phyloP scores from a whole-genome alignment of 2,888 invertebrate genomes.

The Cotesia congregata region DNA sequence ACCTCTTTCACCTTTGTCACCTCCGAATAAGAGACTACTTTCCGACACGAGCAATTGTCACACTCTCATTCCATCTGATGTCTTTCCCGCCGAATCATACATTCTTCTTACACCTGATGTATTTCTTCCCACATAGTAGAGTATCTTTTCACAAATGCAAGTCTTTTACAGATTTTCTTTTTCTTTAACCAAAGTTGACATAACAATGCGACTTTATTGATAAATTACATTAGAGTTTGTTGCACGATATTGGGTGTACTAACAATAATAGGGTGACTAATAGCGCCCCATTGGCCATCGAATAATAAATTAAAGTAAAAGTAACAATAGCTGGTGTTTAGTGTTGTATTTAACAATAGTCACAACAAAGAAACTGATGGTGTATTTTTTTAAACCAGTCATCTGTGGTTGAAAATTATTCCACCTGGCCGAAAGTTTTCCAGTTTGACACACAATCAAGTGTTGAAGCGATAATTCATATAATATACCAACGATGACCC shows the following conservation, averaged over 20 bases:
- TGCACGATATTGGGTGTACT: no score
- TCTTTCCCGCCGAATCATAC: not conserved
- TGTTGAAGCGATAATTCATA: slow-evolving; percentile 63
- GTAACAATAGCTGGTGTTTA: slow-evolving; percentile 21
- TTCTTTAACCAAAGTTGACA: no score
- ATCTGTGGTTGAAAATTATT: slow-evolving; percentile 56
- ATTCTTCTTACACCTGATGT: not conserved
- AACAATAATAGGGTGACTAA: no score
- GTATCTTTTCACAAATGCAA: no score
- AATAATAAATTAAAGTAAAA: not conserved
- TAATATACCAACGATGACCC: slow-evolving; percentile 50
- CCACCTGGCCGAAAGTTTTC: slow-evolving; percentile 66
- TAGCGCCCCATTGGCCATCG: not conserved
- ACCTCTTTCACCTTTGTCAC: not conserved
- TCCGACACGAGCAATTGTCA: not conserved
- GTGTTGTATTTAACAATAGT: slow-evolving; percentile 33
- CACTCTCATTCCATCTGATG: not conserved
- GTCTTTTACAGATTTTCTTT: no score
- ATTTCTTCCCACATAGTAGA: no score
- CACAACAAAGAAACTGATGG: slow-evolving; percentile 32
- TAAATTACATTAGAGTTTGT: no score
- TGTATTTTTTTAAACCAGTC: slow-evolving; percentile 36
- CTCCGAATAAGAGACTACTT: not conserved
- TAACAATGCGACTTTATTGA: no score
- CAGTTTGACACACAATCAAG: slow-evolving; percentile 66